These are phyloP conservation scores for Sciurus niger DNA, from an alignment of 2,113 vertebrate species.

Conservation along the genomic window DNA sequence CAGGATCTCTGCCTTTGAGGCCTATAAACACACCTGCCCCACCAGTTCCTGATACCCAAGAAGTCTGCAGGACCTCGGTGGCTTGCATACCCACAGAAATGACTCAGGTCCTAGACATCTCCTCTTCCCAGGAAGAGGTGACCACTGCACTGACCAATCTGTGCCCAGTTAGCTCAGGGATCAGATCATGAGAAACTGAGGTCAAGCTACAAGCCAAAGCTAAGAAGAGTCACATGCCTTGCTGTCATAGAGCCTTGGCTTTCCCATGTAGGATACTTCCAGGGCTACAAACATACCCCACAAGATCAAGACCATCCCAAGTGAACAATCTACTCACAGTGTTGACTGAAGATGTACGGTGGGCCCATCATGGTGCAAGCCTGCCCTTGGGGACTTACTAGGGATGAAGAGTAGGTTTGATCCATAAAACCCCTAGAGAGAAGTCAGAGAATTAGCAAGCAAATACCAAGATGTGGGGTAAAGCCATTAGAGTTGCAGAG, in stretches of 20 bases:
- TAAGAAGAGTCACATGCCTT: background rate
- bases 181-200: background rate
- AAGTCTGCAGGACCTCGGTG: background rate
- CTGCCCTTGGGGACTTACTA: background rate
- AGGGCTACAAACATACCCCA: background rate
- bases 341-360: background rate
- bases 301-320: background rate
- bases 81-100: background rate
- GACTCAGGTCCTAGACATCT: background rate
- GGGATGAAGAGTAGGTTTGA: background rate
- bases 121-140: background rate
- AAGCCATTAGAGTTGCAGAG: background rate
- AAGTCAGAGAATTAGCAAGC: background rate
- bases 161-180: background rate
- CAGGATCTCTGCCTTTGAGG: background rate
- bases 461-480: background rate
- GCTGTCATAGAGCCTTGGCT: background rate
- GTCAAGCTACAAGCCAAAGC: background rate
- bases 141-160: background rate
- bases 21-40: background rate
- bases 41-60: background rate
- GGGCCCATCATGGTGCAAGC: background rate
- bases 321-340: background rate
- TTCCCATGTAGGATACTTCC: background rate
- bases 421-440: background rate